Evolutionary conservation across 2,113 vertebrate species (phyloP).

Genomic region (Oreocharis arfaki): DNA sequence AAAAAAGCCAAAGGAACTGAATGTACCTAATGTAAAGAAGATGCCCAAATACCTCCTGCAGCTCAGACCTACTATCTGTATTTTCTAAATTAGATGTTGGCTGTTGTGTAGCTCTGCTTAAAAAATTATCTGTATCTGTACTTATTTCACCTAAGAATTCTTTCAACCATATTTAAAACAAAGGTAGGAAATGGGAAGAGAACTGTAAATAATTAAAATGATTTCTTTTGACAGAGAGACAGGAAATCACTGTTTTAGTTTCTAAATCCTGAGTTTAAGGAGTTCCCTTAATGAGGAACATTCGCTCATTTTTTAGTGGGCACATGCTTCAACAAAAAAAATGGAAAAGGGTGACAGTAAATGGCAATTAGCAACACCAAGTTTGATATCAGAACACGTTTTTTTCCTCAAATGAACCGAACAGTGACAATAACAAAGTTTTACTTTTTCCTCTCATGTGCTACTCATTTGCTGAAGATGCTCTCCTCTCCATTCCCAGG

Average conservation of each 20-base stretch:
- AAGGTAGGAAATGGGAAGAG: constrained; percentile 51
- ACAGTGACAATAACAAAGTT: neutral
- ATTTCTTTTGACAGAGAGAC: constrained; percentile 44
- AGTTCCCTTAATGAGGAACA: neutral
- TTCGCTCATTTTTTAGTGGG: neutral
- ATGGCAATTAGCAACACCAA: neutral
- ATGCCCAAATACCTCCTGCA: neutral
- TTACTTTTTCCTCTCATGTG: neutral
- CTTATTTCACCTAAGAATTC: constrained; percentile 20
- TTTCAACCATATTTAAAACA: constrained; percentile 31
- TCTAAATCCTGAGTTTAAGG: constrained; percentile 31
- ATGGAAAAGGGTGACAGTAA: neutral
- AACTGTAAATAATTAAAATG: constrained; percentile 52
- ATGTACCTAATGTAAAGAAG: neutral
- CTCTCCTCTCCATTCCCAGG: neutral
- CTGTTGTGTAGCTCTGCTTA: neutral
- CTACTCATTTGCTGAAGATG: neutral
- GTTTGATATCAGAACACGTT: neutral
- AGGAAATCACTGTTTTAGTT: constrained; percentile 47
- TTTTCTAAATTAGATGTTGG: neutral
- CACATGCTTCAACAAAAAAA: neutral
- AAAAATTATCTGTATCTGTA: neutral
- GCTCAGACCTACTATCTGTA: neutral
- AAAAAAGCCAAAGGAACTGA: neutral
- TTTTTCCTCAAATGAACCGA: neutral